Evolutionary conservation across 2,113 vertebrate genomes (phyloP).

Genomic region (Halichoeres trimaculatus): DNA sequence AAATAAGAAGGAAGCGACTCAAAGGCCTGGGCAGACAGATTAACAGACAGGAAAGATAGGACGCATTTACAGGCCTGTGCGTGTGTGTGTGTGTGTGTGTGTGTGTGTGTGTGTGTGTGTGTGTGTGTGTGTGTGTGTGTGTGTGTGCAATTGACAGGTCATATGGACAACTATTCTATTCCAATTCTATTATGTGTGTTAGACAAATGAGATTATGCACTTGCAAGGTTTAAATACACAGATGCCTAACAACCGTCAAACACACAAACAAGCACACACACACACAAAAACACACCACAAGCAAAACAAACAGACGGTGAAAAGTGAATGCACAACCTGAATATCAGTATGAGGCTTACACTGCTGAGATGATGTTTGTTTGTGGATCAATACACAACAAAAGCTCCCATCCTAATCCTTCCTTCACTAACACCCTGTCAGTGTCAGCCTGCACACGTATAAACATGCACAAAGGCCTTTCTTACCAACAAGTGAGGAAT

Average conservation of each 20-base stretch:
- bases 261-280: background rate
- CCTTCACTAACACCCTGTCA: constrained; percentile 55
- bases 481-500: constrained; percentile 1
- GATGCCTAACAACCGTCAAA: background rate
- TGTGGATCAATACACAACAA: constrained; percentile 75
- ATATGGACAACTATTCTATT: constrained; percentile 4
- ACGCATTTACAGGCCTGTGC: background rate
- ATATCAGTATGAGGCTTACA: constrained; percentile 75
- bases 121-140: background rate
- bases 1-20: constrained; percentile 5
- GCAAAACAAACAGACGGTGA: constrained; percentile 35
- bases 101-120: background rate
- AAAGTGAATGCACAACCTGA: constrained; percentile 56
- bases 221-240: constrained; percentile 11
- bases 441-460: constrained; percentile 20
- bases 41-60: background rate
- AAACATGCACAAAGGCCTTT: background rate
- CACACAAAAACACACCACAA: constrained; percentile 3
- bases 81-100: background rate
- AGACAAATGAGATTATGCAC: constrained; percentile 41
- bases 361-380: constrained; percentile 71
- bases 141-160: constrained; percentile 14
- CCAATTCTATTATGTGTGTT: constrained; percentile 24
- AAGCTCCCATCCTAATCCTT: constrained; percentile 65
- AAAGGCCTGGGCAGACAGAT: constrained; percentile 18